Base-by-base conservation (phyloP, 2,888 invertebrate genomes). In the Bursaphelenchus okinawaensis region DNA sequence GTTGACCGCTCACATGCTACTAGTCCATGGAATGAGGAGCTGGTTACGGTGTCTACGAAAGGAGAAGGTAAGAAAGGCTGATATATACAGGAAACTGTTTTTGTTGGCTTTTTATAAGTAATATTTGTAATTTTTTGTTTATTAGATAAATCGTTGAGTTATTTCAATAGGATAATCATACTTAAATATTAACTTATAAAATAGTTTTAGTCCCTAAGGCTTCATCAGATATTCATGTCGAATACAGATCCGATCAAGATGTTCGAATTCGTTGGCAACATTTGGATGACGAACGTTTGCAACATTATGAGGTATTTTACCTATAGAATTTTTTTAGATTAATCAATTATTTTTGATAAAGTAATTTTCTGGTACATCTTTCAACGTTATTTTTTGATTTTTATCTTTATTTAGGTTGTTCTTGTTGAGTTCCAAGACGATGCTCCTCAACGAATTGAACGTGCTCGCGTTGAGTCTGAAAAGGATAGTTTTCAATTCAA, bases 291-390 rank as follows among this genome's bases (percentile, higher is more conserved):
- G 72, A 71, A 63, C 66, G 75, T 29, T 70, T 82, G 40, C 81
- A 82, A 62, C 79, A 82, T 62, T 82, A 82, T 65, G 82, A 82
- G 71, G 79, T 80, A 50, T n/a, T n/a, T n/a, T n/a, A n/a, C n/a
- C n/a, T n/a, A n/a, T n/a, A n/a, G n/a, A n/a, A n/a, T n/a, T n/a
- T n/a, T n/a, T n/a, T n/a, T n/a, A n/a, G n/a, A n/a, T n/a, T n/a
- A n/a, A n/a, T n/a, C n/a, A n/a, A n/a, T n/a, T n/a, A n/a, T n/a
- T 16, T 16, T 40, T 40, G 16, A 16, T 40, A 40, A 16, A 40
- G 50, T 19, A 40, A 16, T 40, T 40, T 40, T 40, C 19, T 40
- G 16, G 50, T 16, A 40, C 16, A 40, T 40, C 50, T 40, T 40
- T 40, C 19, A 40, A 40, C 50, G 50, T 40, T 19, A 40, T 40